A percentile compares a stretch with the other conserved stretches of the same genome.
Conservation (phyloP, 2,113 vertebrate genomes). For the Pelobates fuscus region DNA sequence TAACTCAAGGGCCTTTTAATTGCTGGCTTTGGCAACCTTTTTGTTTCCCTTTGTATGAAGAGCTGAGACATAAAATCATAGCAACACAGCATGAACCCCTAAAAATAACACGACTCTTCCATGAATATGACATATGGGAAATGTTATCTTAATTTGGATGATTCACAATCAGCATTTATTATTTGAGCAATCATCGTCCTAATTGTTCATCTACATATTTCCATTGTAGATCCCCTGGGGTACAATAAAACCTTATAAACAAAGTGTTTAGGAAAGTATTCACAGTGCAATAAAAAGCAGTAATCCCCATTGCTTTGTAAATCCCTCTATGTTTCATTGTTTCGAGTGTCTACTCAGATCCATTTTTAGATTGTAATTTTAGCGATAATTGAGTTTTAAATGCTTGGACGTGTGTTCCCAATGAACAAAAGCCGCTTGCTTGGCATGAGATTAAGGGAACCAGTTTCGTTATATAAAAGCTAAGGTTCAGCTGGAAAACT, state of each 20-base stretch:
- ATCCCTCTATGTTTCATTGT: not conserved
- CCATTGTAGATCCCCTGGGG: not conserved
- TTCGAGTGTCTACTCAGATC: not conserved
- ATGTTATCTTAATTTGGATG: constrained; percentile 4
- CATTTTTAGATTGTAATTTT: not conserved
- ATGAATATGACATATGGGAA: constrained; percentile 6
- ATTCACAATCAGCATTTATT: constrained; percentile 8
- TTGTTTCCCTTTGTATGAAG: constrained; percentile 6
- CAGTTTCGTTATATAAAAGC: not conserved
- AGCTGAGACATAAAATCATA: not conserved
- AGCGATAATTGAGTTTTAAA: not conserved
- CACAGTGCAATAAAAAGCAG: constrained; percentile 1
- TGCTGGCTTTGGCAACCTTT: not conserved
- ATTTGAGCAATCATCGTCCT: not conserved
- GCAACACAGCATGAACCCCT: not conserved
- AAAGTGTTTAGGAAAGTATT: not conserved
- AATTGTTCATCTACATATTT: not conserved
- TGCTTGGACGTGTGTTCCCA: not conserved
- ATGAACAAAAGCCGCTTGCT: not conserved
- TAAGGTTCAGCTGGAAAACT: not conserved
- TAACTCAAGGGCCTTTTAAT: not conserved
- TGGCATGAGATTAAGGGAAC: not conserved
- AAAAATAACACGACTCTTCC: not conserved
- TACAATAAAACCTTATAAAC: constrained; percentile 14
- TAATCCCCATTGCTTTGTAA: not conserved